Conservation (phyloP, 2,888 invertebrate species). For the Trissoscelio sp. region DNA sequence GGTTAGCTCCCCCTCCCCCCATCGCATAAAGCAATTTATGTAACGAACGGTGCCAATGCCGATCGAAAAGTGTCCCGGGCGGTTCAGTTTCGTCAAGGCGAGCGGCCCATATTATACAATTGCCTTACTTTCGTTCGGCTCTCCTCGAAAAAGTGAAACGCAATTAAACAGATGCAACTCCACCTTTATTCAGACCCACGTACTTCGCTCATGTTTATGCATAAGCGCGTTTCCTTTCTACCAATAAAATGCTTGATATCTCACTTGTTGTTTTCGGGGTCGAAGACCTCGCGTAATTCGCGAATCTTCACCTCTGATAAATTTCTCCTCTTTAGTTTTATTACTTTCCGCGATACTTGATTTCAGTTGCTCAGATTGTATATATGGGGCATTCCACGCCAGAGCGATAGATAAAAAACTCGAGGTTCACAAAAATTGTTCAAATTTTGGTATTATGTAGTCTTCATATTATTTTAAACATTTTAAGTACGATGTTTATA, state of each 20-base stretch:
- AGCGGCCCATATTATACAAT: constrained; percentile 52
- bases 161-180: constrained; percentile 69
- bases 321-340: neutral
- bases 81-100: constrained; percentile 57
- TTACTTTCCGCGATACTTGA: no score
- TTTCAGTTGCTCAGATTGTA: no score
- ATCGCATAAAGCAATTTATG: no score
- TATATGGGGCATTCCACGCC: no score
- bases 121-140: constrained; percentile 51
- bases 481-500: no score
- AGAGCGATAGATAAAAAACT: no score
- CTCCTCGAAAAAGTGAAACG: constrained; percentile 67
- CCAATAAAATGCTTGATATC: constrained; percentile 48
- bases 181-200: constrained; percentile 59
- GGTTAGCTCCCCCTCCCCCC: no score
- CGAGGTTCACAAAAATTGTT: no score
- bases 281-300: constrained; percentile 19
- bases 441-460: no score
- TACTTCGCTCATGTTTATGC: constrained; percentile 53
- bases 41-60: constrained; percentile 27
- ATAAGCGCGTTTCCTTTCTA: constrained; percentile 61
- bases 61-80: constrained; percentile 24
- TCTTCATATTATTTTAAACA: no score
- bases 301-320: constrained; percentile 1
- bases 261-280: constrained; percentile 32